Base-by-base conservation (phyloP, 2,797 vertebrate species). In the Threskiornis aethiopicus region DNA sequence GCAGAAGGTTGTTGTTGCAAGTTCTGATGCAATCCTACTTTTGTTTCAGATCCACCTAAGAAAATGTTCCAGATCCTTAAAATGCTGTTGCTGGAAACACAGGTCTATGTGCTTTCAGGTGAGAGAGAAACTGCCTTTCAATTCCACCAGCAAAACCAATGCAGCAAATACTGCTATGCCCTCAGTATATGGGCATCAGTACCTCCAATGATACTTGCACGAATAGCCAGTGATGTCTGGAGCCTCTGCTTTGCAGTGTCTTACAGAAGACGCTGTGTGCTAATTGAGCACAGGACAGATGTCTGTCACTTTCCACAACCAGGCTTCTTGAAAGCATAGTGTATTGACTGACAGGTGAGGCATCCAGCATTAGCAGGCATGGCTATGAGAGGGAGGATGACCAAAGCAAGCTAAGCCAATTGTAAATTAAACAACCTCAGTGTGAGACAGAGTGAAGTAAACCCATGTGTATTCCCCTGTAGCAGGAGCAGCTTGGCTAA, bases 51-150 rank as follows among this genome's bases (percentile, higher is more conserved):
- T 89, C 52, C 26, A 37, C 26, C 47, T 55, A 77, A 87, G 62
- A 97, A 93, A 91, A 98, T 98, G 98, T 84, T 94, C 62, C 55
- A 87, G 59, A 69, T 95, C 21, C 65, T 96, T n/a, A 73, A 73
- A 42, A 20, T 85, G 41, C 37, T 97, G 54, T 83, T 91, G 33
- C 73, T 98, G 83, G 88, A 89, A 86, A 70, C 18, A 9, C 90
- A 95, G 35, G 58, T 98, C 64, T 90, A 6, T 18, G 26, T 37
- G 20, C 54, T 66, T 82, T 76, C 90, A 96, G 97, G 97, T 97
- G 52, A 96, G 88, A 82, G 8, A 66, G 24, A 90, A 80, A 54
- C 13, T 46, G 29, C 13, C 24, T 62, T 89, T 83, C 67, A 66
- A 21, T 76, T 61, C 54, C 49, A 55, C 25, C 15, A 46, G 20